These are phyloP conservation scores for Coregonus sp. DNA, from an alignment of 2,797 vertebrate species.

Conservation along the genomic window DNA sequence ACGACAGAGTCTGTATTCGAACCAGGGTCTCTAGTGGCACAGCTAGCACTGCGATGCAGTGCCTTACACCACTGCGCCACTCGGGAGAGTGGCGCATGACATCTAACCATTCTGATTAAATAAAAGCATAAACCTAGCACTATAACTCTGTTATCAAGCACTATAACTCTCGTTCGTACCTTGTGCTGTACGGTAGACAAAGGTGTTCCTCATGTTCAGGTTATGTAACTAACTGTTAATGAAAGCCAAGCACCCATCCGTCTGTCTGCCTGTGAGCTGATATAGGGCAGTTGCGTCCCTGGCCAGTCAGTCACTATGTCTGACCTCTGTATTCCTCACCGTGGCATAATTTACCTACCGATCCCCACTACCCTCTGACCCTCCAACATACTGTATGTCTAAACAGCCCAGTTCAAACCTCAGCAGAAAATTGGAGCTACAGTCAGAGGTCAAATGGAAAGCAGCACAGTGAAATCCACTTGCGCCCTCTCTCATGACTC, in stretches of 20 bases:
- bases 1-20: no score
- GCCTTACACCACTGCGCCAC: no score
- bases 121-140: not conserved
- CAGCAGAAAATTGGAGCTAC: slow-evolving; percentile 1
- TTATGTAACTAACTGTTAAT: slow-evolving; percentile 35
- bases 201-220: slow-evolving; percentile 18
- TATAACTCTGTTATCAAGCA: no score
- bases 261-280: slow-evolving; percentile 19
- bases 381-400: slow-evolving; percentile 64
- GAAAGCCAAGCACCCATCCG: slow-evolving; percentile 9
- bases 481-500: not conserved
- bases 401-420: slow-evolving; percentile 68
- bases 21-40: no score
- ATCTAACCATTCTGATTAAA: not conserved
- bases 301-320: slow-evolving; percentile 24
- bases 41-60: no score
- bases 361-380: not conserved
- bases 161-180: not conserved
- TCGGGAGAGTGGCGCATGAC: no score
- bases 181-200: slow-evolving; percentile 20
- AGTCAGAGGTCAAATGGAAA: slow-evolving; percentile 28
- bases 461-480: slow-evolving; percentile 30
- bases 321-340: slow-evolving; percentile 72
- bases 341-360: slow-evolving; percentile 52
- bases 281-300: slow-evolving; percentile 8